Conservation (phyloP, 2,113 vertebrate genomes). For the Strix uralensis region DNA sequence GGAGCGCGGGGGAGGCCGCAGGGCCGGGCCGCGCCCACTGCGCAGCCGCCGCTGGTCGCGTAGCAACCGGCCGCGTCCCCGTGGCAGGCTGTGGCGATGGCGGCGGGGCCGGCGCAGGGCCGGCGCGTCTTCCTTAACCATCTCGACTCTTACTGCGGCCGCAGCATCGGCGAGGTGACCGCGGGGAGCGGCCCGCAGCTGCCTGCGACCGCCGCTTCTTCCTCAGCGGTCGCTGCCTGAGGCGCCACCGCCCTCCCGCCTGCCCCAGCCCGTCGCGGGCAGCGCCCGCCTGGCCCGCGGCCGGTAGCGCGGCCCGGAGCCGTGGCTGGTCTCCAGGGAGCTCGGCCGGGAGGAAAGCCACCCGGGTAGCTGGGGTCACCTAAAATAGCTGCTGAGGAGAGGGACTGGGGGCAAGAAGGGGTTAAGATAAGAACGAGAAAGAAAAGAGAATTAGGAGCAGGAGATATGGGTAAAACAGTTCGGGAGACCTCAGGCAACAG, state of each 20-base stretch:
- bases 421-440: neutral
- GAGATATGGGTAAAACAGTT: neutral
- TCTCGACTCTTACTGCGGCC: slow-evolving; percentile 79
- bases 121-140: slow-evolving; percentile 83
- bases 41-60: neutral
- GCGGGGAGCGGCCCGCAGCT: neutral
- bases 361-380: neutral
- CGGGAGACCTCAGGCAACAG: neutral
- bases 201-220: neutral
- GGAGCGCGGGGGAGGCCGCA: neutral
- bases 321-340: too few species aligned
- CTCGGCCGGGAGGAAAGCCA: neutral
- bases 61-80: slow-evolving; percentile 13
- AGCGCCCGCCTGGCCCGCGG: neutral
- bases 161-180: slow-evolving; percentile 81
- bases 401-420: neutral
- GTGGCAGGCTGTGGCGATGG: neutral
- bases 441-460: neutral
- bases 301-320: neutral
- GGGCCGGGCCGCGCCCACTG: neutral
- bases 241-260: neutral
- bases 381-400: neutral
- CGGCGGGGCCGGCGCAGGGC: neutral
- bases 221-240: neutral
- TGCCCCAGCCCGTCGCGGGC: neutral